Evolutionary conservation across 1,140 invertebrate species (phyloP), one percentile per base, ranked within the genome.

Genomic region (Papilio glaucus): DNA sequence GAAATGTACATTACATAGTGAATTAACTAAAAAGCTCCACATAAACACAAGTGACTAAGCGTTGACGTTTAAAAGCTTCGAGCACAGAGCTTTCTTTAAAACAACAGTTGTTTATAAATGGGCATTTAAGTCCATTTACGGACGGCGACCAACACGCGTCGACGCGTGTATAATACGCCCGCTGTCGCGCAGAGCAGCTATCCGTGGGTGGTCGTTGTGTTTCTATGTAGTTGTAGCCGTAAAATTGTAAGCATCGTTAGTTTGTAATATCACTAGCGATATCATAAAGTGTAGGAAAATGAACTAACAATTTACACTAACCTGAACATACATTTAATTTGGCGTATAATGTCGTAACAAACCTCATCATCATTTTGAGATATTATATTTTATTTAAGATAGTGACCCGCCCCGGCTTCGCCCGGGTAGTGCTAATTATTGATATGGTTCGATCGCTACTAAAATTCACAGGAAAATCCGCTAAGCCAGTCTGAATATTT

Each of bases 161-260:
- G 63, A 45, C 41, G 39, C 39, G 63, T 45, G 38, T 68, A 68
- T 67, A 67, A 60, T 60, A 37, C 18, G 13, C 39, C 12, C 18
- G n/a, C 63, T 29, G 42, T 63, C 29, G 29, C 9, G 9, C n/a
- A 61, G 29, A 29, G 21, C 39, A 29, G 21, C 39, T 67, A 69
- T 49, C 67, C 41, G 67, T 69, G 67, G 67, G 67, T 69, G 67
- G 67, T 69, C 67, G 39, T n/a, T n/a, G n/a, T 15, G 39, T 29
- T 37, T 18, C 61, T 53, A 63, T 61, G 57, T 21, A 13, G 39
- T 13, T 33, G 49, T 53, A 18, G 24, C 49, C 18, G 49, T 53
- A 26, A 53, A 53, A 53, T 10, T 53, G 18, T 21, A 24, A 53
- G 24, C 49, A 53, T 53, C 18, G 18, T 12, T 10, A 8, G 9